phyloP scores from a whole-genome alignment of 2,113 vertebrate species.

The Mohoua ochrocephala region DNA sequence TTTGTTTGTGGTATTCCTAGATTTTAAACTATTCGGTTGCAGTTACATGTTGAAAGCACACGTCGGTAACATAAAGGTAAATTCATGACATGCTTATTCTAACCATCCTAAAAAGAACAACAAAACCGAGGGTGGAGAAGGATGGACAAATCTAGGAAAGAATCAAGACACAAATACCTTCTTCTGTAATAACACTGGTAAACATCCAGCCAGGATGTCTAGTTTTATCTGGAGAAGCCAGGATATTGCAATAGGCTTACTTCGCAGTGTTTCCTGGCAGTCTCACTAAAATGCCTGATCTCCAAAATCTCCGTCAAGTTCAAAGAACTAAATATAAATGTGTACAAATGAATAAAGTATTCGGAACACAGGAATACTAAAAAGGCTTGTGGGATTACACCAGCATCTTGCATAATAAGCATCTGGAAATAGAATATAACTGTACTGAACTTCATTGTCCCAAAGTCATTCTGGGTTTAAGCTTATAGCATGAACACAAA shows the following conservation, averaged over 20 bases:
- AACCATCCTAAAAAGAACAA: neutral
- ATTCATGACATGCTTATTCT: neutral
- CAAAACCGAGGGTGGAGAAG: neutral
- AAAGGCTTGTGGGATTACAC: neutral
- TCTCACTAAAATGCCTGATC: neutral
- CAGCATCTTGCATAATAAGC: neutral
- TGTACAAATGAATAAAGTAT: neutral
- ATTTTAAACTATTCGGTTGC: neutral
- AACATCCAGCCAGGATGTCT: conserved; percentile 24
- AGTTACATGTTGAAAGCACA: neutral
- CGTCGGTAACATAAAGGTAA: neutral
- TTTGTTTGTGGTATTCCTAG: neutral
- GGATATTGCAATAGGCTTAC: neutral
- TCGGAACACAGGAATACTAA: neutral
- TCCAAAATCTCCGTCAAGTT: neutral
- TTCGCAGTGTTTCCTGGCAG: neutral
- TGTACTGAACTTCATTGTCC: neutral
- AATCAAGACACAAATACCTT: neutral
- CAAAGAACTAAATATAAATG: neutral
- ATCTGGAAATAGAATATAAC: neutral
- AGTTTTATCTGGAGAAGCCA: neutral
- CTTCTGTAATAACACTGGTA: neutral
- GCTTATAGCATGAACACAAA: neutral
- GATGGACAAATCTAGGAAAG: conserved; percentile 7
- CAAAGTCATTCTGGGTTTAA: neutral